Evolutionary conservation across 2,888 invertebrate genomes (phyloP).

Genomic region (Lithosia quadra): DNA sequence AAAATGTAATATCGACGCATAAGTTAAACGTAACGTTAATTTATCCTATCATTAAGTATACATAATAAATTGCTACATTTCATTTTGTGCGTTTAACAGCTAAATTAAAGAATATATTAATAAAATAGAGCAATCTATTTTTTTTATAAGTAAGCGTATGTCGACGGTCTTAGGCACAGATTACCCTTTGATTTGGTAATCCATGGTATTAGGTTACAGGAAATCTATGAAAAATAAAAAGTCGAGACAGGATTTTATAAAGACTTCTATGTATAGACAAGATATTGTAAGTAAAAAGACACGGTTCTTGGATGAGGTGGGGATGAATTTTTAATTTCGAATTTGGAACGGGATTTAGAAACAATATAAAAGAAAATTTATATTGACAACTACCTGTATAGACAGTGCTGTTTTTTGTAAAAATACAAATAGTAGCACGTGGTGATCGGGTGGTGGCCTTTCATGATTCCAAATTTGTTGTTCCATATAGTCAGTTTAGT

Average conservation of each 20-base stretch:
- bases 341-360: no score
- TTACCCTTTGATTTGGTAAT: not conserved
- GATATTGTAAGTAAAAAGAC: no score
- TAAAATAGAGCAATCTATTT: constrained; percentile 71
- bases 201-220: constrained; percentile 24
- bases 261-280: not conserved
- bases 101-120: constrained; percentile 56
- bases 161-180: constrained; percentile 44
- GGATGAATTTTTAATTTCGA: no score
- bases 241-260: not conserved
- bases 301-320: no score
- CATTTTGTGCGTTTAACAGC: constrained; percentile 67
- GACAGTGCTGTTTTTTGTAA: no score
- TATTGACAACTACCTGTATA: no score
- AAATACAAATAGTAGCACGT: no score
- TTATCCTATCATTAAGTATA: constrained; percentile 49
- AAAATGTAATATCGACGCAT: constrained; percentile 56
- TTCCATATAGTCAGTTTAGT: no score
- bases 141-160: constrained; percentile 61
- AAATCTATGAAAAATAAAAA: constrained; percentile 26
- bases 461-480: no score
- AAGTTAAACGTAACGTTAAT: constrained; percentile 56
- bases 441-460: no score
- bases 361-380: no score
- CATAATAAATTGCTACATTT: constrained; percentile 74